Base-by-base conservation (phyloP, 2,113 vertebrate genomes). In the Phoxinus phoxinus region DNA sequence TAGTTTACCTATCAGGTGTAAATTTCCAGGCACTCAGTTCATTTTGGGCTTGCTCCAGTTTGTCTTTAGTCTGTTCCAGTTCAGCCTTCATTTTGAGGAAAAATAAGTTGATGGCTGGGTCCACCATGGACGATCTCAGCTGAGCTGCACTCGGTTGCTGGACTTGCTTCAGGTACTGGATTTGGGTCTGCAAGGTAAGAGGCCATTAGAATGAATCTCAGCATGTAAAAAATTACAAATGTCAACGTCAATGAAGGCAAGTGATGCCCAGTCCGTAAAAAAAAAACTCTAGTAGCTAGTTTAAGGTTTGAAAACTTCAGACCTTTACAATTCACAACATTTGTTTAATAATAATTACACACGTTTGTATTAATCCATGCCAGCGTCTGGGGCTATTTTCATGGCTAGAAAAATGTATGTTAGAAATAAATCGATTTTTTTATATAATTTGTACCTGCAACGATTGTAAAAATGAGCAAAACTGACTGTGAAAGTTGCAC, bases 11-110 rank as follows among this genome's bases (percentile, higher is more conserved):
- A 99, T 99, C 98, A 98, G 98, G 97, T 97, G 97, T 99, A 99
- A 99, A 99, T 96, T 99, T 99, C 98, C 97, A 99, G 98, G 97
- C 97, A 99, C 98, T 99, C 97, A 99, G 97, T 99, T 99, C 98
- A 99, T 99, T 99, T 98, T 99, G 97, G 95, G 97, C 98, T 98
- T 99, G 98, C 97, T 99, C 97, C 98, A 99, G 97, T 99, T 99
- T 99, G 97, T 99, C 98, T 98, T 98, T 99, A 97, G 98, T 99
- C 98, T 98, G 98, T 98, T 99, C 97, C 97, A 99, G 97, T 98
- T 99, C 98, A 90, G 95, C 96, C 98, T 99, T 99, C 98, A 99
- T 99, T 99, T 99, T 99, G 95, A 98, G 97, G 97, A 99, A 99
- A 98, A 99, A 98, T 95, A 99, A 98, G 96, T 99, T 99, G 97